phyloP scores from a whole-genome alignment of 2,113 vertebrate species.

The Plecotus auritus region DNA sequence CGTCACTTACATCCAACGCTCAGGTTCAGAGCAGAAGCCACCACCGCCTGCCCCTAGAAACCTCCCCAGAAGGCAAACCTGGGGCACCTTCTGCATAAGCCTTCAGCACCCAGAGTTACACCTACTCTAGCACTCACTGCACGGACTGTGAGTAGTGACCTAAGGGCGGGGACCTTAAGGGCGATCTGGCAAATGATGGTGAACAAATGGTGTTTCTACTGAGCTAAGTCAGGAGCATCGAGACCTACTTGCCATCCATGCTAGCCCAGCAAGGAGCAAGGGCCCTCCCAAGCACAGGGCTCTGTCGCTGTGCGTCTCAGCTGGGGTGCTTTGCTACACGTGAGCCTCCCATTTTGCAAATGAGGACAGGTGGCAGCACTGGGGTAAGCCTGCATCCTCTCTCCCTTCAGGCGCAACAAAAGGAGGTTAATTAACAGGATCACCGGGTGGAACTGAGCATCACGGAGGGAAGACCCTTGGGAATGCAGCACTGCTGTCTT shows the following conservation, averaged over 20 bases:
- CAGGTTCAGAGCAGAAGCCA: not conserved
- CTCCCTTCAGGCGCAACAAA: not conserved
- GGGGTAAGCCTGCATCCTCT: too few relatives aligned
- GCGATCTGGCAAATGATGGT: not conserved
- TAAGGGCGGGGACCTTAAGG: not conserved
- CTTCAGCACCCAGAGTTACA: not conserved
- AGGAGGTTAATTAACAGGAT: not conserved
- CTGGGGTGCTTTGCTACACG: too few relatives aligned
- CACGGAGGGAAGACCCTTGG: not conserved
- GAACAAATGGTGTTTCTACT: not conserved
- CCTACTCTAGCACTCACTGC: not conserved
- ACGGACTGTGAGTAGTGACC: not conserved
- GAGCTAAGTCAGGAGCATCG: not conserved
- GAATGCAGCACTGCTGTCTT: not conserved
- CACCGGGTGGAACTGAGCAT: not conserved
- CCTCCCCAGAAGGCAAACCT: not conserved
- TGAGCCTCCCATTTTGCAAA: not conserved
- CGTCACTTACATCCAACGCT: not conserved
- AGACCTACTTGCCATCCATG: not conserved
- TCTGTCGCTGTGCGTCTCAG: not conserved
- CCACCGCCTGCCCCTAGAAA: not conserved
- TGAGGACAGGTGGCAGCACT: not conserved
- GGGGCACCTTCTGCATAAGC: not conserved
- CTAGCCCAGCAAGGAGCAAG: not conserved
- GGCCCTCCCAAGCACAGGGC: not conserved